A percentile compares a stretch with the other conserved stretches of the same genome.
phyloP scores from a whole-genome alignment of 2,797 vertebrate genomes.

The Phaenicophaeus curvirostris region DNA sequence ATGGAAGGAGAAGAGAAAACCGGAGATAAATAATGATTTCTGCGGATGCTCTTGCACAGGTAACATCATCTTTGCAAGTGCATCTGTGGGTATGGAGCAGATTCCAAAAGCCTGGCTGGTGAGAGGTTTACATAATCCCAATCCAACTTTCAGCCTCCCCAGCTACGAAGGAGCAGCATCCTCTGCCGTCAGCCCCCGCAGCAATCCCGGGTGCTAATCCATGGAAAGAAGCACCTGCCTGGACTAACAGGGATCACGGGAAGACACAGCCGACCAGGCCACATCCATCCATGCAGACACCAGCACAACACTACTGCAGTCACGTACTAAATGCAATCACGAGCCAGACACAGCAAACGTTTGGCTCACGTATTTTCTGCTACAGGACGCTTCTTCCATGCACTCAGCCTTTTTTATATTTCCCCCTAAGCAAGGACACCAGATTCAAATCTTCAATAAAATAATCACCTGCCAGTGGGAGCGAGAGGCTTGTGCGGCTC shows the following conservation, averaged over 20 bases:
- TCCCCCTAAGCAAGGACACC: neutral
- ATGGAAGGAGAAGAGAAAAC: neutral
- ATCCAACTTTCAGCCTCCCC: neutral
- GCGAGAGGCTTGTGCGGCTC: neutral
- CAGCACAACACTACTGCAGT: neutral
- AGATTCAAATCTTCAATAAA: neutral
- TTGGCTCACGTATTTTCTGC: neutral
- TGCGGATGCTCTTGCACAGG: neutral
- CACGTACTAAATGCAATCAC: neutral
- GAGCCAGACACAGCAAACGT: neutral
- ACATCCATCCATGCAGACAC: rapidly evolving
- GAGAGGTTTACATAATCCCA: neutral
- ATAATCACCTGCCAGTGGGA: neutral
- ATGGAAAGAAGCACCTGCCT: neutral
- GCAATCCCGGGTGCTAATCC: neutral
- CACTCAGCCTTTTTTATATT: neutral
- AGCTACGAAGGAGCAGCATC: rapidly evolving
- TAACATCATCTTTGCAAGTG: neutral
- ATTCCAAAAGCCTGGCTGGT: neutral
- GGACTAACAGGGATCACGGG: neutral
- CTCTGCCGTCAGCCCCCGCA: rapidly evolving
- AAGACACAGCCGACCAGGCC: neutral
- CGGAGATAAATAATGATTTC: neutral
- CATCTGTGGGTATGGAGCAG: neutral
- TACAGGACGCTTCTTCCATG: neutral